Evolutionary conservation across 2,797 vertebrate species (phyloP).

Genomic region (Microchirus variegatus): DNA sequence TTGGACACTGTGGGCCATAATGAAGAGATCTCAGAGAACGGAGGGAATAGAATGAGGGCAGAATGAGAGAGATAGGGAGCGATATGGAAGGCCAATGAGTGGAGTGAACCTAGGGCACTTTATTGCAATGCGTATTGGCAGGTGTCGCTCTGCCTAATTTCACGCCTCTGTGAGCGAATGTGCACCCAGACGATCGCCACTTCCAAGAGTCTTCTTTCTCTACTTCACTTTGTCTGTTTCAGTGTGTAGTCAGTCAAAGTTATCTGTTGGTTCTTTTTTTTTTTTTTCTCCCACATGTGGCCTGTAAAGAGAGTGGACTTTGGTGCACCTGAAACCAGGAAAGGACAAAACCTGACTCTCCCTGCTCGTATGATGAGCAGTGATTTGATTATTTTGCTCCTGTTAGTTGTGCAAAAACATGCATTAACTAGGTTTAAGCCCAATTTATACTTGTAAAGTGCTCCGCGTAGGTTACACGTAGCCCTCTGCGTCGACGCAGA

Average conservation of each 20-base stretch:
- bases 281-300: conserved; percentile 9
- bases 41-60: background rate
- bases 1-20: conserved; percentile 68
- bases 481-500: too few relatives aligned
- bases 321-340: too few relatives aligned
- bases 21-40: conserved; percentile 63
- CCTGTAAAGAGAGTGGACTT: background rate
- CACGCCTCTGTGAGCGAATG: conserved; percentile 76
- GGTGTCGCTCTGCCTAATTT: conserved; percentile 80
- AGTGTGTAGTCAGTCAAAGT: conserved; percentile 29
- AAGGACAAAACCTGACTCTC: too few relatives aligned
- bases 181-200: conserved; percentile 63
- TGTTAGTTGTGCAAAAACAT: too few relatives aligned
- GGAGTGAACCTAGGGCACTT: conserved; percentile 46
- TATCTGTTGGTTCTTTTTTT: conserved; percentile 33
- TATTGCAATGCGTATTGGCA: conserved; percentile 76
- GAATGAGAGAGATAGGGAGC: conserved; percentile 30
- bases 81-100: conserved; percentile 46
- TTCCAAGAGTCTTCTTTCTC: conserved; percentile 45
- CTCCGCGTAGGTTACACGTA: too few relatives aligned
- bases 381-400: too few relatives aligned
- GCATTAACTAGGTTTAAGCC: too few relatives aligned
- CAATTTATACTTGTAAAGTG: too few relatives aligned
- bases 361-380: too few relatives aligned
- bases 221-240: conserved; percentile 32